phyloP scores from a whole-genome alignment of 2,113 vertebrate genomes.

The Sinocyclocheilus maitianheensis region DNA sequence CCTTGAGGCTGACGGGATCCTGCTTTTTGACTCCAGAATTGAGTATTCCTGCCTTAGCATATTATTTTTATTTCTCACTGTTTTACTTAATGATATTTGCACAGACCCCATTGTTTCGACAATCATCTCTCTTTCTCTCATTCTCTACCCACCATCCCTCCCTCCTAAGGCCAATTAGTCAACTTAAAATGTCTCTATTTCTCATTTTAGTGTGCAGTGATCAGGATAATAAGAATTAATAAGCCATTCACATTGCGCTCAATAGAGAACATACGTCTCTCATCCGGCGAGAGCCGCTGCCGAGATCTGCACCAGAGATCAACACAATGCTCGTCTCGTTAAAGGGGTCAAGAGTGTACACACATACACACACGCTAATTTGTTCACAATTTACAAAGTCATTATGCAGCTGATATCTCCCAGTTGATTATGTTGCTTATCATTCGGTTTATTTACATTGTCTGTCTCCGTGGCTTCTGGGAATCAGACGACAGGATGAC shows the following conservation, averaged over 20 bases:
- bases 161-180: slow-evolving; percentile 83
- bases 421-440: slow-evolving; percentile 4
- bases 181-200: slow-evolving; percentile 86
- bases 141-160: slow-evolving; percentile 58
- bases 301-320: slow-evolving; percentile 64
- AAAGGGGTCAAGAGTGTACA: slow-evolving; percentile 68
- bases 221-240: slow-evolving; percentile 91
- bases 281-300: slow-evolving; percentile 56
- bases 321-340: slow-evolving; percentile 70
- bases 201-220: slow-evolving; percentile 83
- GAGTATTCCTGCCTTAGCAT: slow-evolving; percentile 5
- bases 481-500: neutral
- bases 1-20: slow-evolving; percentile 9
- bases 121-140: slow-evolving; percentile 37
- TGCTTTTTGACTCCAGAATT: neutral
- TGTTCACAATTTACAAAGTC: slow-evolving; percentile 23
- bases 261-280: slow-evolving; percentile 76
- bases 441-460: neutral
- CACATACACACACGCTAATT: slow-evolving; percentile 31
- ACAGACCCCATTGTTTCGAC: slow-evolving; percentile 42
- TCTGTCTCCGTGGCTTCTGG: neutral
- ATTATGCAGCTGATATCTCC: slow-evolving; percentile 16
- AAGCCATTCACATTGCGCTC: slow-evolving; percentile 77
- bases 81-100: slow-evolving; percentile 29
- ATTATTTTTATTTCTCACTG: slow-evolving; percentile 24